Evolutionary conservation across 1,140 invertebrate genomes (phyloP).

Genomic region (Aphelinus atriplicis): DNA sequence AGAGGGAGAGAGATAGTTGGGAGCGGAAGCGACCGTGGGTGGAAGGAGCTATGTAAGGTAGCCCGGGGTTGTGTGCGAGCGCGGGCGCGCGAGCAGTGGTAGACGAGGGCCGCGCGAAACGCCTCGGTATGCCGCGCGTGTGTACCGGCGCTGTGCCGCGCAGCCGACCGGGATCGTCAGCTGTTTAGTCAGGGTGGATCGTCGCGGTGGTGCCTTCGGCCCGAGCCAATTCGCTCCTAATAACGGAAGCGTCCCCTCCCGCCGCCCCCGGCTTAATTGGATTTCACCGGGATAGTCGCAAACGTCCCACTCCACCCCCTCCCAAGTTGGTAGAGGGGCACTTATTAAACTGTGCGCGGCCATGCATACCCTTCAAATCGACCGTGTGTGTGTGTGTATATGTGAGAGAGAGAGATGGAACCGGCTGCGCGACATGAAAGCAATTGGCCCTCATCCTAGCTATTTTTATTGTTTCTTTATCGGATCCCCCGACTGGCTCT

Average conservation of each 20-base stretch:
- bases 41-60: too few species aligned
- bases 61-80: too few species aligned
- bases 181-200: conserved; percentile 48
- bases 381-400: neutral
- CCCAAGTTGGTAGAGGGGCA: neutral
- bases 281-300: conserved; percentile 38
- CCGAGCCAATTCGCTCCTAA: conserved; percentile 50
- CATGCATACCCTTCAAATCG: conserved; percentile 8
- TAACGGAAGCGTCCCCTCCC: conserved; percentile 48
- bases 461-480: conserved; percentile 35
- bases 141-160: neutral
- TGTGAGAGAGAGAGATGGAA: neutral
- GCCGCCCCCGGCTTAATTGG: conserved; percentile 48
- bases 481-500: neutral
- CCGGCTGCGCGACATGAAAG: conserved; percentile 12
- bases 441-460: conserved; percentile 30
- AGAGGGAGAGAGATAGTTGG: too few species aligned
- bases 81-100: too few species aligned
- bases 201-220: conserved; percentile 9
- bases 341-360: conserved; percentile 1
- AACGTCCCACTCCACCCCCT: neutral
- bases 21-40: too few species aligned
- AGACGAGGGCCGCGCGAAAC: neutral
- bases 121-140: neutral
- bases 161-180: conserved; percentile 43